A percentile compares a stretch with the other conserved stretches of the same genome.
phyloP scores from a whole-genome alignment of 2,113 vertebrate genomes.

The Oriolus oriolus region DNA sequence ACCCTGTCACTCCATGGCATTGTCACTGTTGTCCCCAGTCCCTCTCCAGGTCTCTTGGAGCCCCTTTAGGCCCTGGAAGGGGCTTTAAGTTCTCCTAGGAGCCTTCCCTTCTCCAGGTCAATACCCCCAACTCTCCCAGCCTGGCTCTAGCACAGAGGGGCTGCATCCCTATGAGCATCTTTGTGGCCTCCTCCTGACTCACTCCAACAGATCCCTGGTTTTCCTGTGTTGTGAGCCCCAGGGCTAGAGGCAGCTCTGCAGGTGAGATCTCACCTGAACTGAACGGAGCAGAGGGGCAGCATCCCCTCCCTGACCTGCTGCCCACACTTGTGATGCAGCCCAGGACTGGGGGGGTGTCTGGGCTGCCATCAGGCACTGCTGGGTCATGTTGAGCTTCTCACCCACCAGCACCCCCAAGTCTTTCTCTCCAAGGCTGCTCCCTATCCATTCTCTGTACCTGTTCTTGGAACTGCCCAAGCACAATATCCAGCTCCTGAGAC shows the following conservation, averaged over 20 bases:
- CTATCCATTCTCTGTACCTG: not conserved
- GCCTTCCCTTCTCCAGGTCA: too few relatives aligned
- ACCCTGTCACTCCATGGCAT: not conserved
- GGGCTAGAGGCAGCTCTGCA: not conserved
- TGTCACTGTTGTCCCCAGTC: not conserved
- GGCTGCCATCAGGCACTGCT: not conserved
- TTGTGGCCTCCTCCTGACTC: not conserved
- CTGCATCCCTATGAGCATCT: accelerated
- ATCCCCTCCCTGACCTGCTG: not conserved
- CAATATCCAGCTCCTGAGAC: not conserved
- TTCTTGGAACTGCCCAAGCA: not conserved
- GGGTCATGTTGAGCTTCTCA: not conserved
- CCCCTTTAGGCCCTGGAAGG: not conserved
- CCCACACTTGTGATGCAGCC: not conserved
- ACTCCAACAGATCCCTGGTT: not conserved
- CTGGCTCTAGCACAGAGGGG: not conserved
- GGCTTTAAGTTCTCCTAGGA: too few relatives aligned
- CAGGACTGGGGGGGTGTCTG: not conserved
- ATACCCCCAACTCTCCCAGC: not conserved
- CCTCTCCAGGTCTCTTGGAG: not conserved
- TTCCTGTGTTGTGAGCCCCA: not conserved
- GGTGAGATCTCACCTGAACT: not conserved
- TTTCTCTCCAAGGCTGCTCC: not conserved
- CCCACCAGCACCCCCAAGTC: not conserved
- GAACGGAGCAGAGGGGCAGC: not conserved